Base-by-base conservation (phyloP, 2,888 invertebrate genomes). In the Tipula lateralis region DNA sequence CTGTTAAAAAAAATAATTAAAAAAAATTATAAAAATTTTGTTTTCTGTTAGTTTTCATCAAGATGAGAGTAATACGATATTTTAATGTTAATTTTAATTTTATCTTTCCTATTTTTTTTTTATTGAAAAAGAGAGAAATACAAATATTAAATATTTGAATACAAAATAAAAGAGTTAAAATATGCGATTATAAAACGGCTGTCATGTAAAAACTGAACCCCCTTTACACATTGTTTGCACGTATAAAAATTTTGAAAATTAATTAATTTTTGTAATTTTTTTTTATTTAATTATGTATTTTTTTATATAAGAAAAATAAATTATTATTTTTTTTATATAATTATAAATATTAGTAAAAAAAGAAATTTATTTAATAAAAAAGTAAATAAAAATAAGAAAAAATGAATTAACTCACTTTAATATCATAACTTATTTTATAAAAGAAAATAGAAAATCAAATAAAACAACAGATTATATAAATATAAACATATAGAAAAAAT, bases 151-250 rank as follows among this genome's bases (percentile, higher is more conserved):
- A 80, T 50, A 66, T 66, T 24, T 66, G 19, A 66, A 66, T 66
- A 66, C 12, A 66, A 32, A 66, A 84, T 84, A 84, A 29, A 50
- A 83, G 2, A 83, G 16, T 16, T 30, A 12, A 84, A 83, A 50
- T 50, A 32, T 34, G 83, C 39, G 82, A 44, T 16, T 32, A 83
- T 30, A n/a, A 36, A n/a, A 30, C 30, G n/a, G 84, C 39, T 80
- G 34, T 83, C 85, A 84, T 83, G 84, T 84, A 85, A 80, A 66
- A 66, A 24, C 84, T 84, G 85, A 83, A 83, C 84, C 84, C 85
- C 85, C 90, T 90, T 91, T 90, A 91, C 91, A 91, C 90, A 92
- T 90, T 90, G 90, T 90, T 90, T 90, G 90, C 90, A 90, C 90
- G 90, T 66, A 84, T 29, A 44, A 29, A 81, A 83, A 82, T 84